Conservation (phyloP, 2,888 invertebrate species). For the Tetragonisca angustula region DNA sequence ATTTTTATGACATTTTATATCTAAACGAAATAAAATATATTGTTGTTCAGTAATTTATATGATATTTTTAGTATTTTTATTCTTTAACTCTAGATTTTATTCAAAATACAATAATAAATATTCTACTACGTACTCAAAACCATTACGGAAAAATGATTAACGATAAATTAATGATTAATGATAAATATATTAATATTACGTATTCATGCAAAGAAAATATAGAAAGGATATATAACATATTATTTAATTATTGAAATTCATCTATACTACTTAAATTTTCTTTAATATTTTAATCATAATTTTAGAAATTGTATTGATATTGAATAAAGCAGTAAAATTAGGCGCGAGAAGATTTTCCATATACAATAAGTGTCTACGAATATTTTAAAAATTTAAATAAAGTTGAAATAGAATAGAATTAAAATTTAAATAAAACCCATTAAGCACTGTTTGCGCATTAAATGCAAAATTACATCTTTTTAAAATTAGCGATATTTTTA, state of each 20-base stretch:
- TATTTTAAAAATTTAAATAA: neutral
- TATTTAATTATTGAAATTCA: neutral
- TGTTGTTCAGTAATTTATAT: neutral
- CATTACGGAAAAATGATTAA: neutral
- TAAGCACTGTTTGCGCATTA: neutral
- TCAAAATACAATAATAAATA: neutral
- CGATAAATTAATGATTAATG: too few species aligned
- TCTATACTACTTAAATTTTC: neutral
- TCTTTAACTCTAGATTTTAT: neutral
- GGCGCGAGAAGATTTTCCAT: constrained; percentile 30
- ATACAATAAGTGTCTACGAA: neutral
- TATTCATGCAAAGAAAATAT: neutral
- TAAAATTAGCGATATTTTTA: neutral
- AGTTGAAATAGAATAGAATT: neutral
- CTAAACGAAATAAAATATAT: neutral
- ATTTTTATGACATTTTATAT: neutral
- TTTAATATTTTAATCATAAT: neutral
- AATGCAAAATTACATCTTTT: neutral
- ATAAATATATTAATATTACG: neutral
- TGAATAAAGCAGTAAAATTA: constrained; percentile 5
- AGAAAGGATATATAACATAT: neutral
- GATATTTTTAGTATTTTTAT: neutral
- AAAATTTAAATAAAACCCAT: neutral
- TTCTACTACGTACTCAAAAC: neutral
- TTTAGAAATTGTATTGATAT: neutral